phyloP scores from a whole-genome alignment of 2,113 vertebrate species.

The Himantopus leucocephalus region DNA sequence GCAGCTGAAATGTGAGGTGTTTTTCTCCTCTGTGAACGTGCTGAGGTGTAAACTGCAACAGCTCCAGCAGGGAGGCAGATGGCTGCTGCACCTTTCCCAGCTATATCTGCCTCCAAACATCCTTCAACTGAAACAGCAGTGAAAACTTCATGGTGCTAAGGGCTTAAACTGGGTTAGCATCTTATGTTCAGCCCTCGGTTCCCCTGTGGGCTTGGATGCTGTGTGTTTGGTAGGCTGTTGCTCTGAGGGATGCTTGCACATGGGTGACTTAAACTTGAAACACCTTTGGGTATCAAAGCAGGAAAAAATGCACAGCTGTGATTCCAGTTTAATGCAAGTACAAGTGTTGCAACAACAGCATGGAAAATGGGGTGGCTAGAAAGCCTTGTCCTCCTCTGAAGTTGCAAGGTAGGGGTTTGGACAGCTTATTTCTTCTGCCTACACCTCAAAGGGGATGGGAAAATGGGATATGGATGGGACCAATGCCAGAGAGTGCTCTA shows the following conservation, averaged over 20 bases:
- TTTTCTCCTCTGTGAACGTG: not conserved
- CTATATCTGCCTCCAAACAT: not conserved
- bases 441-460: fast-evolving
- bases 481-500: not conserved
- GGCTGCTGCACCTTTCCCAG: not conserved
- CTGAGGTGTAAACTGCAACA: not conserved
- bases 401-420: not conserved
- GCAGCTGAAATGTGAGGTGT: not conserved
- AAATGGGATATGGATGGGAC: not conserved
- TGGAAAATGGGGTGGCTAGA: not conserved
- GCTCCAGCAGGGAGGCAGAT: not conserved
- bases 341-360: not conserved
- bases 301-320: fast-evolving
- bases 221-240: not conserved
- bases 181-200: not conserved
- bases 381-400: not conserved
- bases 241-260: fast-evolving
- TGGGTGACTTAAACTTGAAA: not conserved
- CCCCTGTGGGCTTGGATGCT: fast-evolving
- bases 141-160: not conserved
- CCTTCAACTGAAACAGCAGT: not conserved
- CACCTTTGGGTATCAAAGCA: not conserved
- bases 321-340: not conserved
- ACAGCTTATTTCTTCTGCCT: not conserved
- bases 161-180: not conserved